Base-by-base conservation (phyloP, 2,888 invertebrate genomes). In the Trypoxylon attenuatum region DNA sequence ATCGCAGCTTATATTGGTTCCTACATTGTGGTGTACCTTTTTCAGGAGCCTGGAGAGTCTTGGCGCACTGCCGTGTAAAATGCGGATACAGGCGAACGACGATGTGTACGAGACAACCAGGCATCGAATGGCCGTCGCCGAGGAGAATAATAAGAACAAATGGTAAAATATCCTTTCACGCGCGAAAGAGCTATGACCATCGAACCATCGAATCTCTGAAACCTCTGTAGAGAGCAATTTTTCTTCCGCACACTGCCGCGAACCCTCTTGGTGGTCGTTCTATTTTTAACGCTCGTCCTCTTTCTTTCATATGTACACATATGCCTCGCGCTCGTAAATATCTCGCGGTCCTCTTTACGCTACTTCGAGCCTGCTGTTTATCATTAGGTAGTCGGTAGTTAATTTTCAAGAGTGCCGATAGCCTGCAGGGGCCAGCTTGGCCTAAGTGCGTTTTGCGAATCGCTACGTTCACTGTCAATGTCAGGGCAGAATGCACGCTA, bases 21-120 rank as follows among this genome's bases (percentile, higher is more conserved):
- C 41, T 53, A 49, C 49, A 60, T 52, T 33, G 29, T 1, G 21
- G 19, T 8, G 22, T 6, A 33, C 55, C 47, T 43, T 38, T 42
- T 54, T 85, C 78, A 89, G 90, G 82, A 91, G 92, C 72, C 89
- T 96, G 87, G 94, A 94, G 88, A 92, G 93, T 80, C 91, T 96
- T 88, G 98, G 97, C 77, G 91, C 94, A 76, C 90, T 98, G 88
- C 93, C 94, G 81, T 91, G 93, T 87, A 94, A 95, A 87, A 94
- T 98, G 92, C 93, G 96, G 73, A 94, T 98, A 79, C 95, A 94
- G 87, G 98, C 98, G 82, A 97, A 96, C 84, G 97, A 97, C 85
- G 97, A 98, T 90, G 95, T 96, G 64, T 98, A 97, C 89, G 96
- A 96, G 88, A 93, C 94, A 80, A 98, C 98, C 77, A 92, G 94